These are phyloP conservation scores for Gadopsis bispinosus DNA, from an alignment of 2,797 vertebrate genomes.

Conservation along the genomic window DNA sequence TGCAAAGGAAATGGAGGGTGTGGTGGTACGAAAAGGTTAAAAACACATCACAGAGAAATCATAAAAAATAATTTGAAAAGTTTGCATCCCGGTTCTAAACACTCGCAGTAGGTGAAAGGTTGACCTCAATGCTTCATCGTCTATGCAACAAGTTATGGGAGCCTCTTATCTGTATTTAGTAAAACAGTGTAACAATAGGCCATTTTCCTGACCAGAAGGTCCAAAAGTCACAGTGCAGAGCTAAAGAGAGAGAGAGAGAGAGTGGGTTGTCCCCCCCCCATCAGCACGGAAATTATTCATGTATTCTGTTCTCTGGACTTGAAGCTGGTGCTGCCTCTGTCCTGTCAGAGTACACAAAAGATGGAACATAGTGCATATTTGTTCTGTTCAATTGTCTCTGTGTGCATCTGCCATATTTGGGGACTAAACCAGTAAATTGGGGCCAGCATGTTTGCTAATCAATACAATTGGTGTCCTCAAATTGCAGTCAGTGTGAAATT, in stretches of 20 bases:
- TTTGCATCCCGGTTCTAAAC: background rate
- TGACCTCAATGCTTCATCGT: background rate
- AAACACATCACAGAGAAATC: conserved; percentile 7
- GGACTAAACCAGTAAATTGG: background rate
- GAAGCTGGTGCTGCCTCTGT: background rate
- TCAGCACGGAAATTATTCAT: conserved; percentile 19
- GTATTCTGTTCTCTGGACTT: background rate
- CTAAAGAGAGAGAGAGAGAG: background rate
- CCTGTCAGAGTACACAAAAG: background rate
- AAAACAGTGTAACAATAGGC: conserved; percentile 4
- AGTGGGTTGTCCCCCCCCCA: background rate
- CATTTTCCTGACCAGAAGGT: background rate
- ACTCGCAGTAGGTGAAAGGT: background rate
- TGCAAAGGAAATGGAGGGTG: conserved; percentile 17
- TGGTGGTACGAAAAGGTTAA: conserved; percentile 1
- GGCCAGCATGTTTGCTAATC: background rate
- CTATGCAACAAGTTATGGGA: background rate
- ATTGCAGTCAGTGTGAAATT: background rate
- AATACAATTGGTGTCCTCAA: background rate
- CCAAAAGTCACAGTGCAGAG: conserved; percentile 8
- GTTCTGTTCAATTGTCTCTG: background rate
- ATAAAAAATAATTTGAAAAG: background rate
- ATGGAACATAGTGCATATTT: background rate
- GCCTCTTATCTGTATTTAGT: conserved; percentile 23
- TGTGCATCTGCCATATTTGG: background rate